A percentile compares a stretch with the other conserved stretches of the same genome.
Conservation (phyloP, 2,888 invertebrate species). For the Shargacucullia verbasci region DNA sequence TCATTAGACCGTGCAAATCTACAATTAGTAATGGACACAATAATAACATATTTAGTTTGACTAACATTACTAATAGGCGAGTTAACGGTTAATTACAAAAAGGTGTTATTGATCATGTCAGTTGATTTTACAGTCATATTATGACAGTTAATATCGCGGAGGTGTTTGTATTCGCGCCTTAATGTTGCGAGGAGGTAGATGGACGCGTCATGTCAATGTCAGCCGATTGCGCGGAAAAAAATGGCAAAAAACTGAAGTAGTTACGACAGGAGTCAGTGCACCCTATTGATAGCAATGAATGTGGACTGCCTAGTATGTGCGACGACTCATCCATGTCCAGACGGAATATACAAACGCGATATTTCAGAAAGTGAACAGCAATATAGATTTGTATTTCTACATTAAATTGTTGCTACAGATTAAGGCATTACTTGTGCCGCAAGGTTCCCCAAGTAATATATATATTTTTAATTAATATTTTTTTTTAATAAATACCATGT, state of each 20-base stretch:
- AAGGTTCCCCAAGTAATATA: no score
- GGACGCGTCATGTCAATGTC: slow-evolving; percentile 79
- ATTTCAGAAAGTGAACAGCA: slow-evolving; percentile 6
- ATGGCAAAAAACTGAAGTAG: slow-evolving; percentile 62
- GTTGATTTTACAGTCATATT: slow-evolving; percentile 67
- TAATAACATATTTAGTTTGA: slow-evolving; percentile 58
- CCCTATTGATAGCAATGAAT: slow-evolving; percentile 47
- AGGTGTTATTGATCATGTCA: slow-evolving; percentile 66
- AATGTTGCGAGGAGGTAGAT: slow-evolving; percentile 54
- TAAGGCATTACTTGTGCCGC: no score
- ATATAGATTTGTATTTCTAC: not conserved
- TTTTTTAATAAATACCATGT: no score
- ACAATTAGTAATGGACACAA: slow-evolving; percentile 54
- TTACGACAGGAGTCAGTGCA: slow-evolving; percentile 61
- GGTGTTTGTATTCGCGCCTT: slow-evolving; percentile 72
- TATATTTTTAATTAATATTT: no score
- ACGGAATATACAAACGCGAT: slow-evolving; percentile 13
- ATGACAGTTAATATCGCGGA: slow-evolving; percentile 64
- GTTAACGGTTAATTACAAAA: slow-evolving; percentile 71
- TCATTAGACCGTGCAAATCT: slow-evolving; percentile 34
- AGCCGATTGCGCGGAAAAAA: slow-evolving; percentile 64
- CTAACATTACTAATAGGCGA: slow-evolving; percentile 56
- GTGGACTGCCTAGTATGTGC: slow-evolving; percentile 15
- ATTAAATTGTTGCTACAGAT: not conserved
- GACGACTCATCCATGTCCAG: slow-evolving; percentile 30